Percentiles rank a stretch among this genome's conserved stretches.
These are phyloP conservation scores for Deilephila elpenor DNA, from an alignment of 2,888 invertebrate genomes.

Conservation along the genomic window DNA sequence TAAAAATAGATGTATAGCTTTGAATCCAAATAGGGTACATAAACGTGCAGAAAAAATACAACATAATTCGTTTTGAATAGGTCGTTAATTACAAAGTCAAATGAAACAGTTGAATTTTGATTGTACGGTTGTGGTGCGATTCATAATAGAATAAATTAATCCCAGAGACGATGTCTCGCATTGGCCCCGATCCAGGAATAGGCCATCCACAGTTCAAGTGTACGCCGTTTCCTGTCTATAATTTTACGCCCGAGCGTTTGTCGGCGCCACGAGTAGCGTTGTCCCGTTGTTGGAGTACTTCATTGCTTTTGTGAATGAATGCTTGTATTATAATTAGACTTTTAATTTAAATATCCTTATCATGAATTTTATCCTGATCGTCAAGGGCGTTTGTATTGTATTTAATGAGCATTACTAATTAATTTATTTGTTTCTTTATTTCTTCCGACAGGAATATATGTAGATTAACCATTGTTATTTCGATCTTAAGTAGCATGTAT, in stretches of 20 bases:
- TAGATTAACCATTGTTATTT: no score
- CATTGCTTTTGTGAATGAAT: slow-evolving; percentile 16
- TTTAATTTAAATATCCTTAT: not conserved
- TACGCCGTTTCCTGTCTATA: slow-evolving; percentile 67
- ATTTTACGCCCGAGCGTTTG: slow-evolving; percentile 54
- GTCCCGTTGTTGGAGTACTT: slow-evolving; percentile 9
- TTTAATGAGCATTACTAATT: no score
- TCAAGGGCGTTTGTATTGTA: no score
- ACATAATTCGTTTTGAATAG: no score
- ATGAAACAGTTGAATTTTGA: slow-evolving; percentile 7
- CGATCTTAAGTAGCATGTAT: no score
- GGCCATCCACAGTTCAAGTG: slow-evolving; percentile 74
- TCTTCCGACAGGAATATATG: no score
- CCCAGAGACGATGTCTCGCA: slow-evolving; percentile 43
- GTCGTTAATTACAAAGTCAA: not conserved
- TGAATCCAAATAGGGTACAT: no score
- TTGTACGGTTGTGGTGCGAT: not conserved
- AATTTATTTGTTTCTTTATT: no score
- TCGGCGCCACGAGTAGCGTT: slow-evolving; percentile 47
- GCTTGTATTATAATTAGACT: not conserved
- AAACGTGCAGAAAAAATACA: no score
- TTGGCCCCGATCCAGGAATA: slow-evolving; percentile 76
- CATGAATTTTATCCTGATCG: not conserved
- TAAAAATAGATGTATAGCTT: no score
- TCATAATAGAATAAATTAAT: slow-evolving; percentile 19